phyloP scores from a whole-genome alignment of 2,797 vertebrate genomes.

The Neoniphon sammara region DNA sequence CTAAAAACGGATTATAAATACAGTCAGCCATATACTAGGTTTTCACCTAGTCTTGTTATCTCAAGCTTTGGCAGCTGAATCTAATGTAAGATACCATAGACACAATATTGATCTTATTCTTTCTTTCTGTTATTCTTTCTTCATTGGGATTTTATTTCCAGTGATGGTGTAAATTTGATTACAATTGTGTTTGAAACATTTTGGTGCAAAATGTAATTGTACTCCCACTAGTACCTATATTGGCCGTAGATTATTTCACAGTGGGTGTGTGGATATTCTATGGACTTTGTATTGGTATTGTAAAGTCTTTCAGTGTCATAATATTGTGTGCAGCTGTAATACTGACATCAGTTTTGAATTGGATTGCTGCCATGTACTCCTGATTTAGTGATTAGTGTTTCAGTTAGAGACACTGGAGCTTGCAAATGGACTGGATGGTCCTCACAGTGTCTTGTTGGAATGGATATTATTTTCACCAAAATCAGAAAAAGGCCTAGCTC shows the following conservation, averaged over 20 bases:
- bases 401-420: conserved; percentile 14
- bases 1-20: too few relatives aligned
- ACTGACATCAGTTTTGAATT: too few relatives aligned
- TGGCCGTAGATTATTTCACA: not conserved
- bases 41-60: too few relatives aligned
- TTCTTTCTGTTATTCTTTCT: too few relatives aligned
- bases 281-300: not conserved
- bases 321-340: not conserved
- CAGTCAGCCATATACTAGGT: too few relatives aligned
- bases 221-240: not conserved
- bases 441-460: not conserved
- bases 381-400: conserved; percentile 2
- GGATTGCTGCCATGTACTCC: not conserved
- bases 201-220: conserved; percentile 3
- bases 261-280: not conserved
- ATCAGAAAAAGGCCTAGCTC: conserved; percentile 39
- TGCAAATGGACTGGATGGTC: conserved; percentile 20
- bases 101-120: too few relatives aligned
- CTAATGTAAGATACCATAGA: not conserved
- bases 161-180: too few relatives aligned
- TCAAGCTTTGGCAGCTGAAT: not conserved
- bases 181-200: not conserved
- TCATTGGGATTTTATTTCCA: too few relatives aligned
- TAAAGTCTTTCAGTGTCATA: not conserved
- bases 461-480: conserved; percentile 11